A percentile compares a stretch with the other conserved stretches of the same genome.
Evolutionary conservation across 2,113 vertebrate species (phyloP).

Genomic region (Tylochromis polylepis): DNA sequence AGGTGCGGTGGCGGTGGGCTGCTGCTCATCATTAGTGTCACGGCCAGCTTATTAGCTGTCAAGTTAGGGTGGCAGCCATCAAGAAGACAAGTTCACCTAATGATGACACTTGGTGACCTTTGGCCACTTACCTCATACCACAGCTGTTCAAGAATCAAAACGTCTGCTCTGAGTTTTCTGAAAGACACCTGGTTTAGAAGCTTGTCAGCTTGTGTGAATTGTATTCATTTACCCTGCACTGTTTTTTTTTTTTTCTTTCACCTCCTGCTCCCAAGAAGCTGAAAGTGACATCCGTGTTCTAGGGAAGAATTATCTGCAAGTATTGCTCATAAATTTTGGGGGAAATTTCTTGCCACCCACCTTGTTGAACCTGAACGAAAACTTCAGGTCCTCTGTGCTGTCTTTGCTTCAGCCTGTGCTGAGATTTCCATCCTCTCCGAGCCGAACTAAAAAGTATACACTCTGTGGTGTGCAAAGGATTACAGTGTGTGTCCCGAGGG

Average conservation of each 20-base stretch:
- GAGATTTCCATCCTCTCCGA: constrained; percentile 42
- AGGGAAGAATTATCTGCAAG: constrained; percentile 2
- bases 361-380: constrained; percentile 35
- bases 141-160: constrained; percentile 47
- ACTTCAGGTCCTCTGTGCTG: constrained; percentile 31
- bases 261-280: neutral
- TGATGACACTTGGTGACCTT: constrained; percentile 54
- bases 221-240: neutral
- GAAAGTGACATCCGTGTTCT: neutral
- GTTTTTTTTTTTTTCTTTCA: neutral
- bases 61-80: constrained; percentile 46
- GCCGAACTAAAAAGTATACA: constrained; percentile 33
- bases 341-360: constrained; percentile 42
- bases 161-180: neutral
- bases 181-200: constrained; percentile 30
- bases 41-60: constrained; percentile 35
- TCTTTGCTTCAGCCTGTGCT: constrained; percentile 32
- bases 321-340: constrained; percentile 17
- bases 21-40: constrained; percentile 71
- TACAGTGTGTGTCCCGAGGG: constrained; percentile 1
- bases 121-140: constrained; percentile 19
- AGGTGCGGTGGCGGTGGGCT: neutral
- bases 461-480: constrained; percentile 36
- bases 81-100: constrained; percentile 65
- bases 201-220: neutral